Evolutionary conservation across 2,113 vertebrate genomes (phyloP), one percentile per base, ranked within the genome.

Genomic region (Polypterus senegalus): DNA sequence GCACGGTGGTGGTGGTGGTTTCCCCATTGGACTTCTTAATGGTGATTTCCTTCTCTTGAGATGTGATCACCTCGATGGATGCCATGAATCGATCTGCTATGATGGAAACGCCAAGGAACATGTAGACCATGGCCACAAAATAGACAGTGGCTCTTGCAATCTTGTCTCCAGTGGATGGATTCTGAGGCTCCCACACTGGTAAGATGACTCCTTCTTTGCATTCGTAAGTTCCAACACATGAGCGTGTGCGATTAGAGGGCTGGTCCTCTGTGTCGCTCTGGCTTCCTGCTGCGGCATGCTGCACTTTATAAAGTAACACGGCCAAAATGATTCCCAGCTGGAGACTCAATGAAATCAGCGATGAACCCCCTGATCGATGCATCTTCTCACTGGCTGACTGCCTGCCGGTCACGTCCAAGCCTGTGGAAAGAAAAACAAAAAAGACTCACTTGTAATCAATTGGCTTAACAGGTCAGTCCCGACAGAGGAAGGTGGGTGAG

Each of bases 21-120:
- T 96, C 93, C 0, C 96, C 96, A 0, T 95, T 92, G 10, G 94
- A 81, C 59, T 91, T 94, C 78, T 92, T 95, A 68, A 99, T 92
- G 48, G 89, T 95, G 67, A 99, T 92, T 72, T 88, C 87, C 71
- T 89, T 83, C 68, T 97, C 94, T 66, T 98, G 95, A 7, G 96
- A 99, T 0, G 96, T 99, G 70, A 99, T 98, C 72, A 98, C 94
- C 79, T 99, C 95, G 2, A 99, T 99, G 54, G 95, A 98, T 1
- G 96, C 89, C 96, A 99, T 99, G 78, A 99, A 99, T 61, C 95
- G 91, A 61, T 99, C 96, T 0, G 96, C 96, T 44, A 99, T 90
- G 75, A 99, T 97, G 46, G 96, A 98, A 8, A 99, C 96, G 1
- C 96, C 96, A 6, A 99, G 76, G 74, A 99, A 99, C 94, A 97